Evolutionary conservation across 2,113 vertebrate genomes (phyloP), one percentile per base, ranked within the genome.

Genomic region (Raja brachyura): DNA sequence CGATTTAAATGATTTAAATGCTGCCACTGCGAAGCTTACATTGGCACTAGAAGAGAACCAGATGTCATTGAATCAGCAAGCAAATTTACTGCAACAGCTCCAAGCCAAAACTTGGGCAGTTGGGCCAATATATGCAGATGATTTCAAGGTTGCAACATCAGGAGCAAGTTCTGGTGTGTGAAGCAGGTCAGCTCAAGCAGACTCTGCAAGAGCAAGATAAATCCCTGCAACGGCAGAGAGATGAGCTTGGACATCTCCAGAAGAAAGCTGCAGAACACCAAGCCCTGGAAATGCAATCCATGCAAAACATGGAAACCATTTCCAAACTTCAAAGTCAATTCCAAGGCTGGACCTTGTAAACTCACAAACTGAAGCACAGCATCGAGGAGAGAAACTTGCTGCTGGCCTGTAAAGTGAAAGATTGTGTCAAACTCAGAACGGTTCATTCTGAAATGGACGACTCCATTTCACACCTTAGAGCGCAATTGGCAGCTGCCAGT

Each of bases 241-340:
- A 96, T 93, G 96, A 96, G 31, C 93, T 96, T 93, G 94, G 95
- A 93, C 93, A 95, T 77, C 28, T 97, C 13, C 95, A 95, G 94
- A 95, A 96, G 93, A 96, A 95, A 93, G 94, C 94, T 77, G 95
- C 95, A 48, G 96, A 97, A 70, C 96, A 94, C 54, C 95, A 95
- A 56, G 92, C 95, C 20, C 95, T 96, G 93, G 96, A 96, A 94
- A 93, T 95, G 93, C 95, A 96, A 94, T 94, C 96, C 94, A 94
- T 95, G 94, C 96, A 96, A 95, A 96, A 96, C 94, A 95, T 96
- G 94, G 96, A 96, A 85, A 94, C 95, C 74, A 96, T 97, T 94
- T 95, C 95, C 93, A 94, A 95, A 93, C 95, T 97, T 93, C 96
- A 97, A 0, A 93, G 7, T 85, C 96, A 97, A 93, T 90, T 96